These are phyloP conservation scores for Drosophila pruinosa DNA, from an alignment of 1,140 invertebrate genomes.

Conservation along the genomic window DNA sequence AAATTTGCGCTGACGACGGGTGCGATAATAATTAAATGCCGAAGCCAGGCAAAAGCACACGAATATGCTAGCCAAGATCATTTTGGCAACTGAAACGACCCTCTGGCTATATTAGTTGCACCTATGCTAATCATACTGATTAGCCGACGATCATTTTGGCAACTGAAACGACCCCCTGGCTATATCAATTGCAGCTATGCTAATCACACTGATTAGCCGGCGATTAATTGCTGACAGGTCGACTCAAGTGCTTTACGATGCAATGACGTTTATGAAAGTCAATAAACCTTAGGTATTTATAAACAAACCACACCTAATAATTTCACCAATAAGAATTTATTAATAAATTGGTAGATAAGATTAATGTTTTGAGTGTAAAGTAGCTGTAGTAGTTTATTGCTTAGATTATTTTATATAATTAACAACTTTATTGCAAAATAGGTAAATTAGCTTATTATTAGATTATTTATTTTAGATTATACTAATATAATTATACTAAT, in stretches of 20 bases:
- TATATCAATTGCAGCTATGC: slow-evolving; percentile 5
- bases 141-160: slow-evolving; percentile 29
- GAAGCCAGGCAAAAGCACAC: slow-evolving; percentile 68
- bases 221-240: slow-evolving; percentile 28
- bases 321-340: not conserved
- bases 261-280: slow-evolving; percentile 1
- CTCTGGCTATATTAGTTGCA: not conserved
- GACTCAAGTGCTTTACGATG: slow-evolving; percentile 37
- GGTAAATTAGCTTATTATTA: no score
- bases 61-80: slow-evolving; percentile 69
- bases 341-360: not conserved
- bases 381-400: no score
- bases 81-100: slow-evolving; percentile 45
- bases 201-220: slow-evolving; percentile 21
- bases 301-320: not conserved
- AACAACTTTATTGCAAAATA: no score
- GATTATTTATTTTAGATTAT: no score
- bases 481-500: no score
- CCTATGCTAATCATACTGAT: slow-evolving; percentile 30
- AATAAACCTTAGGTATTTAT: not conserved
- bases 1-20: slow-evolving; percentile 44
- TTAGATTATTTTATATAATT: no score
- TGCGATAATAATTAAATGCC: slow-evolving; percentile 61
- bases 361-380: not conserved
- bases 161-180: not conserved